phyloP scores from a whole-genome alignment of 2,113 vertebrate species.

The Tetrax tetrax region DNA sequence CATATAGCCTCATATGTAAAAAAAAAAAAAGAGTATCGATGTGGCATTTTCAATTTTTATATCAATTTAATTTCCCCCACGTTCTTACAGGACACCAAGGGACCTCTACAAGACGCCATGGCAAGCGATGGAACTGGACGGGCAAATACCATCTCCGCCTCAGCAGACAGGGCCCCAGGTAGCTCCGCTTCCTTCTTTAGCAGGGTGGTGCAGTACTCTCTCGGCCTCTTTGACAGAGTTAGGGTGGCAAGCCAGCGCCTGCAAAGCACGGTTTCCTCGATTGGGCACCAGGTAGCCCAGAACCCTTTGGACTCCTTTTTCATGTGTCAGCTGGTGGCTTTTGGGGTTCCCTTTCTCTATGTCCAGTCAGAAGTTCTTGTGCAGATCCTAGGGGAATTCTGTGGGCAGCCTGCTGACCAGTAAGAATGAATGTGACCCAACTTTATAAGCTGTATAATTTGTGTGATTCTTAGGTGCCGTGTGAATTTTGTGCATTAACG shows the following conservation, averaged over 20 bases:
- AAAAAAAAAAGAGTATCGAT: background rate
- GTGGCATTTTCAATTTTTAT: background rate
- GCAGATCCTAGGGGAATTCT: constrained; percentile 83
- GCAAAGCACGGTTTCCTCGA: constrained; percentile 81
- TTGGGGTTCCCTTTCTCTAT: constrained; percentile 85
- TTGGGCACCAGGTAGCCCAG: constrained; percentile 87
- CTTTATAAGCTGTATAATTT: background rate
- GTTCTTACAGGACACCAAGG: constrained; percentile 81
- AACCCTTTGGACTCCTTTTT: constrained; percentile 91
- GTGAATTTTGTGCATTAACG: background rate
- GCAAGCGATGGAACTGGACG: constrained; percentile 78
- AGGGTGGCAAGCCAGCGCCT: constrained; percentile 76
- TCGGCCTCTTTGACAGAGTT: constrained; percentile 78
- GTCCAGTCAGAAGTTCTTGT: constrained; percentile 81
- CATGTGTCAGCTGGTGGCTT: constrained; percentile 91
- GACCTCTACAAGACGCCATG: constrained; percentile 64
- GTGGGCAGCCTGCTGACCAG: constrained; percentile 67
- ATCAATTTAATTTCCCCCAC: background rate
- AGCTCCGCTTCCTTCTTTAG: constrained; percentile 87
- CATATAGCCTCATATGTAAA: accelerated
- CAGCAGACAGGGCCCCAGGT: constrained; percentile 90
- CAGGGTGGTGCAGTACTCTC: constrained; percentile 77
- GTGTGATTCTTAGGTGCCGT: background rate
- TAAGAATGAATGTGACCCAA: background rate
- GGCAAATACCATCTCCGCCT: constrained; percentile 51